phyloP scores from a whole-genome alignment of 2,113 vertebrate genomes.

The Phocoena phocoena region DNA sequence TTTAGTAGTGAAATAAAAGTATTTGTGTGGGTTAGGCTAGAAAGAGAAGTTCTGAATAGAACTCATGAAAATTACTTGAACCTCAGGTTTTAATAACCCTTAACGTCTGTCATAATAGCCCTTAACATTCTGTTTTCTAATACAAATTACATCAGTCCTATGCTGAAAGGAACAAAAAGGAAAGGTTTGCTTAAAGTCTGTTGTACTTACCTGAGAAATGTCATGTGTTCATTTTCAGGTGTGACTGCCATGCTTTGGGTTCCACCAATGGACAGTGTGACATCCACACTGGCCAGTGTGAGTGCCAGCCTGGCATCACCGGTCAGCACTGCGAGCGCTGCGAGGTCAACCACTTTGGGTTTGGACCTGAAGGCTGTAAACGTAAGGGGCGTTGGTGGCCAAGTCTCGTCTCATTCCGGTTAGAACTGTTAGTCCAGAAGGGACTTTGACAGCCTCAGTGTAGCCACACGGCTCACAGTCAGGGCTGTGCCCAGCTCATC shows the following conservation, averaged over 20 bases:
- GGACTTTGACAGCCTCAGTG: accelerated
- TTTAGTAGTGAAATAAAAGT: neutral
- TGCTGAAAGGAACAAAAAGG: neutral
- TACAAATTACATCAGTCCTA: neutral
- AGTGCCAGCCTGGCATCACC: constrained; percentile 94
- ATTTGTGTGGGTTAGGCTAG: neutral
- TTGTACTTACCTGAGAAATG: neutral
- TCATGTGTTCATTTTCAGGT: constrained; percentile 82
- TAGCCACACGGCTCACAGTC: neutral
- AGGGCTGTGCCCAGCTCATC: neutral
- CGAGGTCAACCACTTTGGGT: constrained; percentile 95
- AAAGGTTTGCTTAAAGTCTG: neutral
- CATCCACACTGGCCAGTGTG: constrained; percentile 92
- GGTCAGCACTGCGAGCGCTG: constrained; percentile 92
- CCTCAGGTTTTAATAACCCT: neutral
- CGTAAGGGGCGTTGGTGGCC: constrained; percentile 86
- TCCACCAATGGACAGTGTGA: constrained; percentile 96
- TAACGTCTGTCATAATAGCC: neutral
- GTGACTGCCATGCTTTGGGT: constrained; percentile 92
- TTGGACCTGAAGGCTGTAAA: constrained; percentile 95
- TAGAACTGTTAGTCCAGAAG: neutral
- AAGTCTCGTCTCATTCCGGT: neutral
- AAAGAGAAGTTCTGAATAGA: neutral
- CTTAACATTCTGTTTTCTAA: neutral
- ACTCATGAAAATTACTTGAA: neutral